These are phyloP conservation scores for Microcebus jonahi DNA, from an alignment of 2,113 vertebrate species.

Conservation along the genomic window DNA sequence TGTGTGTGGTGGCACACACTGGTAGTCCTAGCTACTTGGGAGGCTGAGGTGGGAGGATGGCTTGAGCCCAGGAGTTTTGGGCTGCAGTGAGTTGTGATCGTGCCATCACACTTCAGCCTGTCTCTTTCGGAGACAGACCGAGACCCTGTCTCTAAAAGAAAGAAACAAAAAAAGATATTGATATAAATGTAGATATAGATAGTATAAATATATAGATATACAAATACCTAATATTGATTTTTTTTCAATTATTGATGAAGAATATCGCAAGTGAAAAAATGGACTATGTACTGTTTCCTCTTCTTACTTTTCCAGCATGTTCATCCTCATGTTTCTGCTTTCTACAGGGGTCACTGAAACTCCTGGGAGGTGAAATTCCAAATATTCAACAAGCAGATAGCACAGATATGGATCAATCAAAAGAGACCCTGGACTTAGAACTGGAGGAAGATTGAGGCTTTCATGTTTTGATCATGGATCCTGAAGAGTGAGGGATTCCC, in stretches of 20 bases:
- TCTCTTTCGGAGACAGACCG: no score
- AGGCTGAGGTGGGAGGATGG: no score
- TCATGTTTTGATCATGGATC: neutral
- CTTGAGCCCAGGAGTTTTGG: no score
- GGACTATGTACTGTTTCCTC: neutral
- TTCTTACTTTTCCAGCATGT: neutral
- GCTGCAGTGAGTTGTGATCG: no score
- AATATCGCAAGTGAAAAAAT: neutral
- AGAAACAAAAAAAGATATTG: no score
- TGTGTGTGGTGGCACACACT: no score
- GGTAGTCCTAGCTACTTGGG: no score
- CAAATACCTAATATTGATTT: neutral
- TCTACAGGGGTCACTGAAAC: neutral
- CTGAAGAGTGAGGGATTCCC: neutral
- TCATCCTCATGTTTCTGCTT: neutral
- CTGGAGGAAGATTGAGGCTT: neutral
- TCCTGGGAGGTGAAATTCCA: neutral
- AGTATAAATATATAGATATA: neutral
- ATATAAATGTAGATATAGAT: neutral
- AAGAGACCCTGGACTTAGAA: neutral
- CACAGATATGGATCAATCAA: neutral
- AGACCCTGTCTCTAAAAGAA: no score
- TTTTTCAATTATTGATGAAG: neutral
- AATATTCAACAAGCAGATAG: neutral
- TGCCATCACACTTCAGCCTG: no score